Conservation (phyloP, 2,888 invertebrate species). For the Mylabris sibirica region DNA sequence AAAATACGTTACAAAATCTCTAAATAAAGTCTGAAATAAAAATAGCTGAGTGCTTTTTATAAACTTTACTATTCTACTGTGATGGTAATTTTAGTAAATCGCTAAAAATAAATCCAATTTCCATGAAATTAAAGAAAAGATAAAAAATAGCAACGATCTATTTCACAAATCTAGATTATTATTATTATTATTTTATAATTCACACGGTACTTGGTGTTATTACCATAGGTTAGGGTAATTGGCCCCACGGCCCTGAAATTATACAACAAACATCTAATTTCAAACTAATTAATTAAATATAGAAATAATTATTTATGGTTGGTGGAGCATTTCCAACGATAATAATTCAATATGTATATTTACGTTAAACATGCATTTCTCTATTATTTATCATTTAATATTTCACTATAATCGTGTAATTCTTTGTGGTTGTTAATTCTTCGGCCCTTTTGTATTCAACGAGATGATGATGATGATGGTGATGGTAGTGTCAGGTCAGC, state of each 20-base stretch:
- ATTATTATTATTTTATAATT: neutral
- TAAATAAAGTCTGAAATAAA: constrained; percentile 19
- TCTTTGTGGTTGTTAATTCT: neutral
- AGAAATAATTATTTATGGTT: constrained; percentile 6
- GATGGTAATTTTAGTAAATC: neutral
- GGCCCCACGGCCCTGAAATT: constrained; percentile 24
- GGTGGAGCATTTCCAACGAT: neutral
- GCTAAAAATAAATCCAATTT: neutral
- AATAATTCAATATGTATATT: no score
- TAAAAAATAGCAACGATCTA: neutral
- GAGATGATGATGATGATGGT: neutral
- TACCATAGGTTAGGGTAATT: constrained; percentile 19
- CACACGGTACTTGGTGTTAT: constrained; percentile 2
- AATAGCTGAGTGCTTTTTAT: neutral
- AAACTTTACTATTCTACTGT: constrained; percentile 16
- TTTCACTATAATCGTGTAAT: neutral
- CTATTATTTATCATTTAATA: neutral
- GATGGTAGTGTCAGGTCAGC: constrained; percentile 10
- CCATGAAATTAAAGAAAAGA: constrained; percentile 16
- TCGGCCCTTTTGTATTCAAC: neutral
- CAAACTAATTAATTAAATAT: constrained; percentile 15
- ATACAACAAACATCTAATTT: constrained; percentile 13
- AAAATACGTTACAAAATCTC: constrained; percentile 23
- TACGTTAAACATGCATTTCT: neutral
- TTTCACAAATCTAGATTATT: neutral